phyloP scores from a whole-genome alignment of 2,888 invertebrate species.

The Cephus pygmeus region DNA sequence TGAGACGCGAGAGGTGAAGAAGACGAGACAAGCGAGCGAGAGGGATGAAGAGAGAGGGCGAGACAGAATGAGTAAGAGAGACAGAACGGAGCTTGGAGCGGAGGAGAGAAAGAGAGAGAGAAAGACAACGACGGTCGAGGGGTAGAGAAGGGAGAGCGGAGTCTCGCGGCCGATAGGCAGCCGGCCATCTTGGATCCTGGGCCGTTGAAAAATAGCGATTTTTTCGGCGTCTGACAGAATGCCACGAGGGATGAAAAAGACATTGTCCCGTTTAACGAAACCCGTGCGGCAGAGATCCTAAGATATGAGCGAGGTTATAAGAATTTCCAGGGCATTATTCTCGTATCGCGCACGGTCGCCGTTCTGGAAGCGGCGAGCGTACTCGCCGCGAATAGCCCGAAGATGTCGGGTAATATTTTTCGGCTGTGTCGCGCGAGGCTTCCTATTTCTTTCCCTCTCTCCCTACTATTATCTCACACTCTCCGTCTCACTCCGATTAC shows the following conservation, averaged over 20 bases:
- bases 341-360: background rate
- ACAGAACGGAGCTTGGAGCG: slow-evolving; percentile 16
- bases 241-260: slow-evolving; percentile 34
- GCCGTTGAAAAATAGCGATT: slow-evolving; percentile 57
- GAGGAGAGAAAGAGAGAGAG: slow-evolving; percentile 13
- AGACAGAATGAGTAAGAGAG: slow-evolving; percentile 6
- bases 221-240: slow-evolving; percentile 51
- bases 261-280: background rate
- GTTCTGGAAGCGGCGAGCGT: background rate
- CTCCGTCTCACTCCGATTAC: background rate
- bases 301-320: background rate
- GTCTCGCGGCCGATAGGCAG: slow-evolving; percentile 42
- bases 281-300: background rate
- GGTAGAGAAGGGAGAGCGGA: slow-evolving; percentile 6
- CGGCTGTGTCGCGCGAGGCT: background rate
- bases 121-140: slow-evolving; percentile 12
- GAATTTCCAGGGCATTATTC: background rate
- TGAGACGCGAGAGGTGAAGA: background rate
- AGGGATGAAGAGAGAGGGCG: slow-evolving; percentile 15
- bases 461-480: background rate
- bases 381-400: slow-evolving; percentile 12
- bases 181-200: slow-evolving; percentile 63
- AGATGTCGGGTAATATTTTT: slow-evolving; percentile 36
- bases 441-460: background rate
- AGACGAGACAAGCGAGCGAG: slow-evolving; percentile 23